Conservation (phyloP, 2,888 invertebrate genomes). For the Heteropelma amictum region DNA sequence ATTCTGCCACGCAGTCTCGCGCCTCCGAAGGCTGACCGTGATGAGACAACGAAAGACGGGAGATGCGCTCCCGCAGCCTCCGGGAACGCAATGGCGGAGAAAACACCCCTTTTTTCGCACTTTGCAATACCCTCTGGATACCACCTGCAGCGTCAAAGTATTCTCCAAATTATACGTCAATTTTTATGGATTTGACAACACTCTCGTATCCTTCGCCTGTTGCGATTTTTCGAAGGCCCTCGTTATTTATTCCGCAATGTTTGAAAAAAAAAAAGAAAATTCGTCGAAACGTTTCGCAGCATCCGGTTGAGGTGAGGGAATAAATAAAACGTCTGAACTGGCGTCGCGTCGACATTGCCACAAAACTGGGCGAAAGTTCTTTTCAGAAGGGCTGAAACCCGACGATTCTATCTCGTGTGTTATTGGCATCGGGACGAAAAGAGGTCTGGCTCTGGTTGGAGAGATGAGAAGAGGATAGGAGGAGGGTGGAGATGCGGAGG, state of each 20-base stretch:
- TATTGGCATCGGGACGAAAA: slow-evolving; percentile 14
- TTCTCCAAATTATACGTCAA: too few species aligned
- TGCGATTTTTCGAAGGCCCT: background rate
- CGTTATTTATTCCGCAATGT: background rate
- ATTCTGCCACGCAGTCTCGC: background rate
- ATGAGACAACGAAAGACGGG: background rate
- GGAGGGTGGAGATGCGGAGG: background rate
- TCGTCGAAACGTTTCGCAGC: background rate
- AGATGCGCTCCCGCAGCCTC: too few species aligned
- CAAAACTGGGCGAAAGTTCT: background rate
- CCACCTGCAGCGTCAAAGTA: too few species aligned
- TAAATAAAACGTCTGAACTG: background rate
- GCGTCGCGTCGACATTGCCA: background rate
- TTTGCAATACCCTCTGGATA: too few species aligned
- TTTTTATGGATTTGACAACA: too few species aligned
- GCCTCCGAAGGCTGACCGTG: background rate
- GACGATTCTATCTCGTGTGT: slow-evolving; percentile 14
- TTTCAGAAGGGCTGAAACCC: slow-evolving; percentile 9
- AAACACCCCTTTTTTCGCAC: too few species aligned
- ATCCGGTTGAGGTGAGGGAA: background rate
- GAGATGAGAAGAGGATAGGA: background rate
- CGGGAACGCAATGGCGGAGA: too few species aligned
- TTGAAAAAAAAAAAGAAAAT: background rate
- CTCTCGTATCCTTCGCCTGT: too few species aligned
- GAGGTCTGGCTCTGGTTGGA: background rate